Conservation (phyloP, 2,888 invertebrate genomes). For the Romanomermis culicivorax region DNA sequence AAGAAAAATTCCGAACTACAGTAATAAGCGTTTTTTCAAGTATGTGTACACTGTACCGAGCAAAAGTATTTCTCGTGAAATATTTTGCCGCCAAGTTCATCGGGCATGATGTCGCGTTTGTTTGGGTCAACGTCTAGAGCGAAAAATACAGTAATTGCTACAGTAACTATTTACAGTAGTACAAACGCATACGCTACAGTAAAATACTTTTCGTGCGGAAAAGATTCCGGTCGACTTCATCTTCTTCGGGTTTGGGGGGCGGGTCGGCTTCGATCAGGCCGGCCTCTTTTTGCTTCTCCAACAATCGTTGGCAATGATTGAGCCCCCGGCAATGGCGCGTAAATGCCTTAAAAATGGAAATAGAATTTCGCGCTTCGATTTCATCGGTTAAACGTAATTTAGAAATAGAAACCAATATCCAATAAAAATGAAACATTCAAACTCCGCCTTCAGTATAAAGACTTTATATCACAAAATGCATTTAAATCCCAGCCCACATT, state of each 20-base stretch:
- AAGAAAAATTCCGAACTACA: no score
- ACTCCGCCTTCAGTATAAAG: no score
- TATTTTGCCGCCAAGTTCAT: not conserved
- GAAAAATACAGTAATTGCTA: not conserved
- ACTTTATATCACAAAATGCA: no score
- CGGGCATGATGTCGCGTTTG: not conserved
- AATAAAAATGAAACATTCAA: no score
- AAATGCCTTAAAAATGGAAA: not conserved
- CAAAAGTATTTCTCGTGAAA: not conserved
- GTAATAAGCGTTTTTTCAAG: not conserved
- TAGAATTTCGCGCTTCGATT: no score
- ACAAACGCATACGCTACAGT: not conserved
- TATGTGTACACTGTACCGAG: not conserved
- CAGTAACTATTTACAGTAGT: not conserved
- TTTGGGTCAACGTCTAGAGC: not conserved
- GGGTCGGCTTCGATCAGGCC: not conserved
- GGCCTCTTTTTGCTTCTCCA: not conserved
- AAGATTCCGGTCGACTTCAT: not conserved
- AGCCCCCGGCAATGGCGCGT: not conserved
- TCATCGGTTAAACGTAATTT: no score
- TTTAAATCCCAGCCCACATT: no score
- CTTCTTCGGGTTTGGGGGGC: not conserved
- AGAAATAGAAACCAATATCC: no score
- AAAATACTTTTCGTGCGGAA: not conserved
- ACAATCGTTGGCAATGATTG: not conserved